Percentiles rank a stretch among this genome's conserved stretches.
Conservation (phyloP, 2,888 invertebrate genomes). For the Cryptus viduatorius region DNA sequence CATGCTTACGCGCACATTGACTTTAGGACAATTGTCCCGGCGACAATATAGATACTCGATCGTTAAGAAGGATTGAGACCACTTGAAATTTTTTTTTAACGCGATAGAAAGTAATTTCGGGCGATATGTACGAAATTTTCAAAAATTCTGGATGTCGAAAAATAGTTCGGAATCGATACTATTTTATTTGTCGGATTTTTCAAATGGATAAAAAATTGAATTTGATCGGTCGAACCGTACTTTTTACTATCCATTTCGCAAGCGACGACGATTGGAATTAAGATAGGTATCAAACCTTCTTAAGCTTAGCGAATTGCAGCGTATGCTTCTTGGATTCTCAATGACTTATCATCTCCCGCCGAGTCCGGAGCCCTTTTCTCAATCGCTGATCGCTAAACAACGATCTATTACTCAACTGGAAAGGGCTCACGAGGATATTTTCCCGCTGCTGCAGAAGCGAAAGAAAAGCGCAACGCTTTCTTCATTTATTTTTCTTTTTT, state of each 20-base stretch:
- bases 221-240: background rate
- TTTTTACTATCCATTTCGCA: background rate
- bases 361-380: conserved; percentile 8
- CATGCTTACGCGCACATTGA: conserved; percentile 49
- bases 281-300: conserved; percentile 25
- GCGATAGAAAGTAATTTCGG: background rate
- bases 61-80: conserved; percentile 46
- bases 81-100: background rate
- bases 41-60: background rate
- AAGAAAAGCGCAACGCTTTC: conserved; percentile 23
- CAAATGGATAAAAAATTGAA: no score
- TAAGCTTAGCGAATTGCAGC: conserved; percentile 37
- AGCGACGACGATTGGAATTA: background rate
- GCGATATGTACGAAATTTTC: background rate
- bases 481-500: conserved; percentile 21
- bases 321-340: conserved; percentile 49
- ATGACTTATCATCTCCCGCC: conserved; percentile 48
- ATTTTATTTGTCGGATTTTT: no score
- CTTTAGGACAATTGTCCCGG: background rate
- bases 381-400: background rate
- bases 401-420: background rate
- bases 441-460: conserved; percentile 57
- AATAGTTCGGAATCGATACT: no score
- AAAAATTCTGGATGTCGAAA: background rate
- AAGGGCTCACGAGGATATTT: conserved; percentile 37